Percentiles rank a stretch among this genome's conserved stretches.
Conservation (phyloP, 2,888 invertebrate species). For the Amiota mariae region DNA sequence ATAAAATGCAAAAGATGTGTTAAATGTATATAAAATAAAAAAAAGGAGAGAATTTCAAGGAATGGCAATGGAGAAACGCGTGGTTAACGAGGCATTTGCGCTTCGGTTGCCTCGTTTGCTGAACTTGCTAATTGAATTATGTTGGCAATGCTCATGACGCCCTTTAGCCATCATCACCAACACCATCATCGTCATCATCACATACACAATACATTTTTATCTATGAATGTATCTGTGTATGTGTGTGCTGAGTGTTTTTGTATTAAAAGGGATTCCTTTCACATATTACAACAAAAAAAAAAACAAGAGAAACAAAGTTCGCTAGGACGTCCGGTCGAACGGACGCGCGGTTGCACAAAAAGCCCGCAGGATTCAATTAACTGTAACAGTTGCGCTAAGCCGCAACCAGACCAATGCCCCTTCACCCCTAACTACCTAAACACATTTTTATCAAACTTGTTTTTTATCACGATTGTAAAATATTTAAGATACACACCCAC, state of each 20-base stretch:
- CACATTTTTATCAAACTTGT: too few relatives aligned
- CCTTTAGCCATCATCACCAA: background rate
- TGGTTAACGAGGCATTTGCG: slow-evolving; percentile 67
- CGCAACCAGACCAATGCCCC: background rate
- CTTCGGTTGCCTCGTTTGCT: slow-evolving; percentile 40
- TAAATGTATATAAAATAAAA: slow-evolving; percentile 48
- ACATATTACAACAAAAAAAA: too few relatives aligned
- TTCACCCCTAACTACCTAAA: too few relatives aligned
- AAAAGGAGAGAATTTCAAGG: background rate
- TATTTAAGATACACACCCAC: background rate
- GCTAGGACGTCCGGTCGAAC: slow-evolving; percentile 38
- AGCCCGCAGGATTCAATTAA: slow-evolving; percentile 65
- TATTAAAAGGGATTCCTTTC: too few relatives aligned
- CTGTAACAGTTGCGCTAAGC: slow-evolving; percentile 47
- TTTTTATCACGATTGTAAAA: background rate
- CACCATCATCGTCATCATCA: too few relatives aligned
- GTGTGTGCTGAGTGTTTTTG: too few relatives aligned
- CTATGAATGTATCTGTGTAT: too few relatives aligned
- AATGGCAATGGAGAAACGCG: slow-evolving; percentile 45
- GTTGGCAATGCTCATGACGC: slow-evolving; percentile 37
- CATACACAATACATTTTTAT: too few relatives aligned
- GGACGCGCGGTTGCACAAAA: slow-evolving; percentile 45
- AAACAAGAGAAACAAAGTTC: background rate
- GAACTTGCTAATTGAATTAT: slow-evolving; percentile 67
- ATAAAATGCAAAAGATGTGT: slow-evolving; percentile 9